Evolutionary conservation across 2,113 vertebrate species (phyloP).

Genomic region (Parotia lawesii): DNA sequence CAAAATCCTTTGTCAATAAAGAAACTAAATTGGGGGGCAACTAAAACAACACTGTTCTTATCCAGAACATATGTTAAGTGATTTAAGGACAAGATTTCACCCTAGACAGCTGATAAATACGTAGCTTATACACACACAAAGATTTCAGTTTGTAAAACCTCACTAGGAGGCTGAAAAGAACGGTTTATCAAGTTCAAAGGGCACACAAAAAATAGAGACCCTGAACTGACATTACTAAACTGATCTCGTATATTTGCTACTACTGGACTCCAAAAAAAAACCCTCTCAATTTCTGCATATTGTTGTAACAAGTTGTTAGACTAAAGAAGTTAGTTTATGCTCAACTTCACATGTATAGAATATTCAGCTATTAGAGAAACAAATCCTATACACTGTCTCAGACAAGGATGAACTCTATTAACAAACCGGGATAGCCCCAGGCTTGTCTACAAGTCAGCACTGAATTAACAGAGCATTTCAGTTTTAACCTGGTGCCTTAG

Average conservation of each 20-base stretch:
- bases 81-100: neutral
- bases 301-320: neutral
- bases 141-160: neutral
- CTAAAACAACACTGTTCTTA: neutral
- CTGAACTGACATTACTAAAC: neutral
- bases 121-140: neutral
- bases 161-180: neutral
- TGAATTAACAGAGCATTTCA: neutral
- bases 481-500: constrained; percentile 42
- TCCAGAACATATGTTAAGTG: neutral
- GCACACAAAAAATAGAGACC: neutral
- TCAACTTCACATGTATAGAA: neutral
- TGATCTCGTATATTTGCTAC: neutral
- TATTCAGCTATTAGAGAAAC: neutral
- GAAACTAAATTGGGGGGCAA: constrained; percentile 4
- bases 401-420: neutral
- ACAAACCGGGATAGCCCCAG: neutral
- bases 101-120: neutral
- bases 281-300: neutral
- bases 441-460: neutral
- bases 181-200: neutral
- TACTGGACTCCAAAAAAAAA: neutral
- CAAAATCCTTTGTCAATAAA: constrained; percentile 39
- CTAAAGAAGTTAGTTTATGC: neutral
- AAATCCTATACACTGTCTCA: neutral